phyloP scores from a whole-genome alignment of 92 coral and sea anemone species.

The Pocillopora meandrina region DNA sequence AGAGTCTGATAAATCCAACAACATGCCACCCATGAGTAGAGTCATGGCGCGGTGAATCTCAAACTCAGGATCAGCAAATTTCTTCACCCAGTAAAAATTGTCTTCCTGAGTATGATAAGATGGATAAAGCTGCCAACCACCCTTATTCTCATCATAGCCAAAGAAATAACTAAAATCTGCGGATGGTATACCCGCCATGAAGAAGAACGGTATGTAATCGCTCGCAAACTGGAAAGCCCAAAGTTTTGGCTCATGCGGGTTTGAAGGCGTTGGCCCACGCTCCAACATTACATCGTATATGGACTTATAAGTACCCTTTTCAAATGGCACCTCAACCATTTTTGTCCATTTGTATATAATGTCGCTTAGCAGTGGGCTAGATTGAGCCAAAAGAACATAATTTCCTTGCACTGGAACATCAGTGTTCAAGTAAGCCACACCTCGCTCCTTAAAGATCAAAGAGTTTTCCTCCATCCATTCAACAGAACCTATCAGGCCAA shows the following conservation, averaged over 20 bases:
- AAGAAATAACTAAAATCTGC: conserved; percentile 92
- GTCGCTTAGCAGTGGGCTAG: conserved; percentile 52
- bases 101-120: conserved; percentile 89
- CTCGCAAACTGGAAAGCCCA: conserved; percentile 49
- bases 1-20: conserved; percentile 71
- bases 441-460: conserved; percentile 53
- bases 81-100: conserved; percentile 78
- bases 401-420: conserved; percentile 73
- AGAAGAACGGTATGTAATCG: conserved; percentile 80
- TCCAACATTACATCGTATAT: conserved; percentile 57
- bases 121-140: conserved; percentile 65
- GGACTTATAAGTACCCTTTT: conserved; percentile 26
- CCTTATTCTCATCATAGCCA: conserved; percentile 19
- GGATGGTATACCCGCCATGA: conserved; percentile 71
- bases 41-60: conserved; percentile 81
- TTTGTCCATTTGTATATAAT: conserved; percentile 59
- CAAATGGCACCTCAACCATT: conserved; percentile 39
- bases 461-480: conserved; percentile 68
- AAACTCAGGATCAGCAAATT: conserved; percentile 81
- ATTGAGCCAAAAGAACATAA: conserved; percentile 43
- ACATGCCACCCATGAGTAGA: conserved; percentile 72
- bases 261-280: conserved; percentile 37
- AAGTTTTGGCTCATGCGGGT: conserved; percentile 51
- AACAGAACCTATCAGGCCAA: conserved; percentile 59
- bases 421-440: conserved; percentile 66